phyloP scores from a whole-genome alignment of 2,113 vertebrate genomes.

The Caloenas nicobarica region DNA sequence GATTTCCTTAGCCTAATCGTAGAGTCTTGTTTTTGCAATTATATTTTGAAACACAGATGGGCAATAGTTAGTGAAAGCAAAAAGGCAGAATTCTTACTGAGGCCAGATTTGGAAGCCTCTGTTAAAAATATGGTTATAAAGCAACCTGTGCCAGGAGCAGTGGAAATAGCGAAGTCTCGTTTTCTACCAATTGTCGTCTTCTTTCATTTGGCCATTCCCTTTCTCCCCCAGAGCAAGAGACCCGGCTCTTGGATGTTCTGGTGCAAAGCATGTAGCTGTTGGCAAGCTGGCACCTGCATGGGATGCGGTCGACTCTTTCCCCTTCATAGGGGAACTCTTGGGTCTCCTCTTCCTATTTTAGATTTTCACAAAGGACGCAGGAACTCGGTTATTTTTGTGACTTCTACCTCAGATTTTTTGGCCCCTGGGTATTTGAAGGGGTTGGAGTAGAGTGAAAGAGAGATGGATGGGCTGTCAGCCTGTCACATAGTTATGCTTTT shows the following conservation, averaged over 20 bases:
- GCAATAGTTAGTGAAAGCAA: background rate
- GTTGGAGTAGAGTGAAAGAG: background rate
- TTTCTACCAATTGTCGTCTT: background rate
- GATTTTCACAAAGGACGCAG: background rate
- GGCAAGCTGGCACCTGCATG: background rate
- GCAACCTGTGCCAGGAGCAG: background rate
- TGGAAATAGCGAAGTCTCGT: background rate
- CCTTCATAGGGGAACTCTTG: background rate
- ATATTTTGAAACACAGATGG: background rate
- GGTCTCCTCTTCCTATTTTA: background rate
- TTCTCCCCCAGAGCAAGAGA: background rate
- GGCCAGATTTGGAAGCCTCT: background rate
- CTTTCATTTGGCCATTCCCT: background rate
- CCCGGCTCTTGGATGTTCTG: background rate
- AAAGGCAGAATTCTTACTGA: background rate
- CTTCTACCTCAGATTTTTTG: background rate
- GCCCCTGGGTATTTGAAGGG: background rate
- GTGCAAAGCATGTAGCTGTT: background rate
- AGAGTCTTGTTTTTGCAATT: constrained; percentile 4
- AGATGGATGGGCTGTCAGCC: background rate
- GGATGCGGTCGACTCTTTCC: background rate
- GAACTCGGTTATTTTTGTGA: background rate
- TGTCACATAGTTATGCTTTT: background rate
- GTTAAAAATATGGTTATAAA: background rate
- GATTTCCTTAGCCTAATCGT: background rate